Evolutionary conservation across 2,888 invertebrate genomes (phyloP).

Genomic region (Malthinus flaveolus): DNA sequence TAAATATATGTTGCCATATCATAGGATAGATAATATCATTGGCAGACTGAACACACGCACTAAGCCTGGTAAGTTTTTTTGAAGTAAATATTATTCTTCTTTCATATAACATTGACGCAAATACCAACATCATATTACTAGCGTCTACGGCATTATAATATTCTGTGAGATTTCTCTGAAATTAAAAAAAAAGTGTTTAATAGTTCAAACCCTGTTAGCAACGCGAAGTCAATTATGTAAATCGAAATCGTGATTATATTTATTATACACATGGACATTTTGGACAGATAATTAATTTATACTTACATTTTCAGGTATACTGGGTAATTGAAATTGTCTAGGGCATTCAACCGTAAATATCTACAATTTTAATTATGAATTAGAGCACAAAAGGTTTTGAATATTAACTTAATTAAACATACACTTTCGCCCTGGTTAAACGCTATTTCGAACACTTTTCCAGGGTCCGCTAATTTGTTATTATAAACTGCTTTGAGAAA

Average conservation of each 20-base stretch:
- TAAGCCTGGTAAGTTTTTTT: constrained; percentile 82
- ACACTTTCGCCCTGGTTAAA: constrained; percentile 64
- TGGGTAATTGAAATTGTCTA: constrained; percentile 81
- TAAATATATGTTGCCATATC: constrained; percentile 99
- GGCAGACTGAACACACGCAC: constrained; percentile 92
- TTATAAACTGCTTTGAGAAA: constrained; percentile 71
- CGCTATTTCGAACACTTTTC: constrained; percentile 64
- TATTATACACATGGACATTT: neutral
- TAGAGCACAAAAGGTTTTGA: neutral
- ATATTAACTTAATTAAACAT: constrained; percentile 26
- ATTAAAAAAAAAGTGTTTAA: constrained; percentile 9
- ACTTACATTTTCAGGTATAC: constrained; percentile 95
- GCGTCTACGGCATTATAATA: constrained; percentile 97
- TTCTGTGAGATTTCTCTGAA: constrained; percentile 93
- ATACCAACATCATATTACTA: constrained; percentile 92
- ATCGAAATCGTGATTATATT: neutral
- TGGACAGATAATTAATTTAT: constrained; percentile 1
- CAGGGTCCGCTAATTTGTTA: constrained; percentile 70
- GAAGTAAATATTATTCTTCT: constrained; percentile 92
- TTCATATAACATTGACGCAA: constrained; percentile 94
- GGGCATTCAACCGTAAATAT: constrained; percentile 80
- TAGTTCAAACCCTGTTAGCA: no score
- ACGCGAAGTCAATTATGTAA: no score
- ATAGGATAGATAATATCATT: constrained; percentile 95
- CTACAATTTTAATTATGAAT: constrained; percentile 57